These are phyloP conservation scores for Pagrus major DNA, from an alignment of 2,113 vertebrate genomes.

Conservation along the genomic window DNA sequence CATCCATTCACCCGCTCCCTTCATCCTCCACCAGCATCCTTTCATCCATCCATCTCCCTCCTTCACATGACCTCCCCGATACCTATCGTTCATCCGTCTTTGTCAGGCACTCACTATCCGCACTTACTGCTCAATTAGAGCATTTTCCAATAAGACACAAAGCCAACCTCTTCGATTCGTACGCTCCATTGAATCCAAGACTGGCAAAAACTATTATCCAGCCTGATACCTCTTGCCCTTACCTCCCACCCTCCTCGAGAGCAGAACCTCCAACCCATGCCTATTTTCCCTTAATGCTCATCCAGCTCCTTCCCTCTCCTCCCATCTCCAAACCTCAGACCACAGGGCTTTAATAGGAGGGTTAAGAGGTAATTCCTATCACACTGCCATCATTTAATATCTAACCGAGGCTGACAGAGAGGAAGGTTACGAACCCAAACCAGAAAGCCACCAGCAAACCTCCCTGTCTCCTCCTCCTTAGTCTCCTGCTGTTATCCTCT, in stretches of 20 bases:
- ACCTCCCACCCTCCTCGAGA: slow-evolving; percentile 50
- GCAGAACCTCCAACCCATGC: slow-evolving; percentile 49
- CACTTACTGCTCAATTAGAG: slow-evolving; percentile 39
- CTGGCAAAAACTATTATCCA: slow-evolving; percentile 51
- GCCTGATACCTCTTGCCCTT: slow-evolving; percentile 54
- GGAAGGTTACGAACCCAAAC: slow-evolving; percentile 81
- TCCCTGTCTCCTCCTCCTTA: slow-evolving; percentile 58
- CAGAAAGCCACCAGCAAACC: slow-evolving; percentile 75
- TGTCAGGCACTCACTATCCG: slow-evolving; percentile 25
- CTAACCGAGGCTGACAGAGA: slow-evolving; percentile 77
- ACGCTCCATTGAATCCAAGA: slow-evolving; percentile 27
- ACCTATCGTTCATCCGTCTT: slow-evolving; percentile 47
- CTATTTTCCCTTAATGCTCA: slow-evolving; percentile 61
- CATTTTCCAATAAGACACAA: slow-evolving; percentile 32
- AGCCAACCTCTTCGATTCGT: slow-evolving; percentile 6
- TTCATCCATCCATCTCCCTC: slow-evolving; percentile 40
- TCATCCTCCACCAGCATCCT: slow-evolving; percentile 36
- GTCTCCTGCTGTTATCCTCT: slow-evolving; percentile 42
- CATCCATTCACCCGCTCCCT: slow-evolving; percentile 50
- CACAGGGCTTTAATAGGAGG: slow-evolving; percentile 78
- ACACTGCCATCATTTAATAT: slow-evolving; percentile 82
- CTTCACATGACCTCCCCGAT: slow-evolving; percentile 51
- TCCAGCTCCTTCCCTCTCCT: slow-evolving; percentile 69
- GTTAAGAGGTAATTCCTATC: slow-evolving; percentile 84
- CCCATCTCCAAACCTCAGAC: slow-evolving; percentile 79